phyloP scores from a whole-genome alignment of 2,888 invertebrate genomes.

The Trichopoda pennipes region DNA sequence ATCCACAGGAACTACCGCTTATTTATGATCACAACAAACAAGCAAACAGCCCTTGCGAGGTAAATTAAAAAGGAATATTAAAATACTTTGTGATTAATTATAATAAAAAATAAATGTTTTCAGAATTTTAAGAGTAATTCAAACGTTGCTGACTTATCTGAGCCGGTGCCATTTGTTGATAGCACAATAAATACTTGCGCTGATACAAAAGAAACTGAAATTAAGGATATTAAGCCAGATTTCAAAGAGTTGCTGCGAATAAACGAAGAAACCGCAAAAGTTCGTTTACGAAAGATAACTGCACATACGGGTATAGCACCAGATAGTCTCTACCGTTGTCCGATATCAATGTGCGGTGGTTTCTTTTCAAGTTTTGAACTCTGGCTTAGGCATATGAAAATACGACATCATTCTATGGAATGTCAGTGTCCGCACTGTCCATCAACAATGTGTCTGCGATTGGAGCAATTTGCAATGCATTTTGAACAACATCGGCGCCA shows the following conservation, averaged over 20 bases:
- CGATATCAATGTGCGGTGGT: conserved; percentile 66
- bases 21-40: conserved; percentile 60
- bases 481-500: conserved; percentile 68
- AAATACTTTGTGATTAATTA: background rate
- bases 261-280: conserved; percentile 56
- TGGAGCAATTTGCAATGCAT: conserved; percentile 63
- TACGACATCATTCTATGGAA: conserved; percentile 65
- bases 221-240: conserved; percentile 60
- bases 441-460: background rate
- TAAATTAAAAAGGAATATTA: conserved; percentile 11
- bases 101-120: conserved; percentile 1
- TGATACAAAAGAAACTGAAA: background rate
- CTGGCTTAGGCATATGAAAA: conserved; percentile 70
- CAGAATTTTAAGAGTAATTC: conserved; percentile 37
- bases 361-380: conserved; percentile 70
- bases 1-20: conserved; percentile 66
- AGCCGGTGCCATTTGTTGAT: conserved; percentile 26
- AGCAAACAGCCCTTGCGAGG: conserved; percentile 36
- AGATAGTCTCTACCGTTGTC: conserved; percentile 70
- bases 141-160: conserved; percentile 26
- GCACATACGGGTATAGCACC: conserved; percentile 65
- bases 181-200: background rate
- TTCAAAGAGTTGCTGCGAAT: conserved; percentile 36
- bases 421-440: conserved; percentile 69
- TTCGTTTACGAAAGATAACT: conserved; percentile 63